Evolutionary conservation across 2,888 invertebrate species (phyloP).

Genomic region (Troides oblongomaculatus): DNA sequence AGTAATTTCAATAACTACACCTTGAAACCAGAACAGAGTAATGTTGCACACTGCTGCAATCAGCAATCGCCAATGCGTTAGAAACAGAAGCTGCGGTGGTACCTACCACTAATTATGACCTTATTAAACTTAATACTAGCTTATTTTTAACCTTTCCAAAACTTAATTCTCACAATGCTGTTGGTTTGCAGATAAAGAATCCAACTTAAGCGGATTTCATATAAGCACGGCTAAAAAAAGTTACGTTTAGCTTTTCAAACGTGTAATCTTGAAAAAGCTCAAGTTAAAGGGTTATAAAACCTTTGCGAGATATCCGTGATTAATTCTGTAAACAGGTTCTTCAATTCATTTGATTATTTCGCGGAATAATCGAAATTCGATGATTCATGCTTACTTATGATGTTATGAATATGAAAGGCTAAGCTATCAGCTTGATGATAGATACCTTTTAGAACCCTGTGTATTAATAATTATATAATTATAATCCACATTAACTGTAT

Average conservation of each 20-base stretch:
- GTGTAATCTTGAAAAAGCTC: conserved; percentile 30
- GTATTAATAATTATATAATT: no score
- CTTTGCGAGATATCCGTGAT: conserved; percentile 16
- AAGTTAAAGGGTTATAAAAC: conserved; percentile 31
- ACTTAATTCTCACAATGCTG: conserved; percentile 9
- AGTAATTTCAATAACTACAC: no score
- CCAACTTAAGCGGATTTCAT: conserved; percentile 22
- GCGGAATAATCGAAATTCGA: conserved; percentile 29
- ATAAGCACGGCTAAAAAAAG: conserved; percentile 32
- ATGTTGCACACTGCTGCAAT: no score
- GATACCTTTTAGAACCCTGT: no score
- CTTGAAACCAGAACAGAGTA: no score
- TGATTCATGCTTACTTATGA: conserved; percentile 14
- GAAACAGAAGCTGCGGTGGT: no score
- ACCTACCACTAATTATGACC: not conserved
- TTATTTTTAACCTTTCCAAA: conserved; percentile 2
- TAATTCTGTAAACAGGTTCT: conserved; percentile 34
- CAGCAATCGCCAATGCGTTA: no score
- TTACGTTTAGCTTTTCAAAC: conserved; percentile 16
- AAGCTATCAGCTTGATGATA: no score
- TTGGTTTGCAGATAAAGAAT: not conserved
- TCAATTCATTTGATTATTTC: conserved; percentile 26
- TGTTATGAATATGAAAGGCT: not conserved
- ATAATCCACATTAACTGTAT: no score
- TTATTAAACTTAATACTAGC: not conserved